phyloP scores from a whole-genome alignment of 1,140 invertebrate species.

The Lanistes nyassanus region DNA sequence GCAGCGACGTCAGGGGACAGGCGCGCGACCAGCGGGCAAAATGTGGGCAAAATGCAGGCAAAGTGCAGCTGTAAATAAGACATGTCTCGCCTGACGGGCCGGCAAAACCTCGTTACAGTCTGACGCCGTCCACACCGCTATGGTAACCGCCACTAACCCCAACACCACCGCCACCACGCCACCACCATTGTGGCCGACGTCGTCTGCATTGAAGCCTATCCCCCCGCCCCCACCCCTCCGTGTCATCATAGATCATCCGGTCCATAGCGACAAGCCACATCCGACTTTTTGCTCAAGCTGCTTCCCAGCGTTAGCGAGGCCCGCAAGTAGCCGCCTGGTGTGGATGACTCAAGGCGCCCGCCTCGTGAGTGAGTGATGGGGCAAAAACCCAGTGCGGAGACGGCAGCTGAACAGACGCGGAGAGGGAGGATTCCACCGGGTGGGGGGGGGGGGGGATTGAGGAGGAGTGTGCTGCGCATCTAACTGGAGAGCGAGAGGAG shows the following conservation, averaged over 20 bases:
- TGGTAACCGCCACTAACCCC: too few species aligned
- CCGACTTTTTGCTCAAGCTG: constrained; percentile 8
- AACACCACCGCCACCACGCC: too few species aligned
- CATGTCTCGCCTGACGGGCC: background rate
- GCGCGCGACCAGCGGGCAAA: background rate
- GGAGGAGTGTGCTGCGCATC: constrained; percentile 1
- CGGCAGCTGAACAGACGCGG: background rate
- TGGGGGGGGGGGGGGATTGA: background rate
- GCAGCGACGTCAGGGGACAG: background rate
- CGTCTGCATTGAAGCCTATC: background rate
- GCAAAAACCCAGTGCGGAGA: background rate
- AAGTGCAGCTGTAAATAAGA: background rate
- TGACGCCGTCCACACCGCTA: too few species aligned
- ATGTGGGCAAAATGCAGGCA: background rate
- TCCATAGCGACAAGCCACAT: constrained; percentile 3
- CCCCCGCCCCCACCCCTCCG: constrained; percentile 2
- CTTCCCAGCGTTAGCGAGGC: background rate
- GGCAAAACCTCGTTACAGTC: too few species aligned
- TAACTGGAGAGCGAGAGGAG: constrained; percentile 6
- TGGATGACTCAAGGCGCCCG: background rate
- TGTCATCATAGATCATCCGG: constrained; percentile 1
- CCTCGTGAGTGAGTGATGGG: background rate
- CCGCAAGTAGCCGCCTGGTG: constrained; percentile 7
- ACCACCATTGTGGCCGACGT: too few species aligned
- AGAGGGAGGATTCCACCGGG: constrained; percentile 8